Percentiles rank a stretch among this genome's conserved stretches.
These are phyloP conservation scores for Luperina testacea DNA, from an alignment of 2,888 invertebrate genomes.

Conservation along the genomic window DNA sequence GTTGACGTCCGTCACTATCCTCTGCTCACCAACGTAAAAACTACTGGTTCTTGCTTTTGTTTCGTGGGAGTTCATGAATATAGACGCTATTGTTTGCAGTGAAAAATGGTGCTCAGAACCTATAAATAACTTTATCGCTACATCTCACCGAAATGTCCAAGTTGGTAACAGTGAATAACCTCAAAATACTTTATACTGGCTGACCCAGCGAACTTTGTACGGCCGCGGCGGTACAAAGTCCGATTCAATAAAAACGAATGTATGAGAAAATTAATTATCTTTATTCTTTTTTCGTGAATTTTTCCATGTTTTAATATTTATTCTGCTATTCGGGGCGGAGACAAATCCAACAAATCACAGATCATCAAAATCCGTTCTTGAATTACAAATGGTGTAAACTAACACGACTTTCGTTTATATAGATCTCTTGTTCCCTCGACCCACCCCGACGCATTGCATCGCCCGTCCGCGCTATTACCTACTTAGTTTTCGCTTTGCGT, in stretches of 20 bases:
- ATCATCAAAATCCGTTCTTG: too few species aligned
- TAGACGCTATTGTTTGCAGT: constrained; percentile 44
- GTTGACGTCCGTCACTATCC: constrained; percentile 62
- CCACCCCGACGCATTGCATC: not conserved
- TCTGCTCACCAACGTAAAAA: constrained; percentile 57
- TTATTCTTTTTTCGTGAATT: too few species aligned
- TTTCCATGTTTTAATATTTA: too few species aligned
- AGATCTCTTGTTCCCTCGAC: not conserved
- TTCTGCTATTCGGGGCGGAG: too few species aligned
- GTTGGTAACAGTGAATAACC: constrained; percentile 28
- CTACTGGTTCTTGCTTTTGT: constrained; percentile 48
- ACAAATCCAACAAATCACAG: too few species aligned
- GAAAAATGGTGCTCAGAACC: constrained; percentile 28
- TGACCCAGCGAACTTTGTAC: too few species aligned
- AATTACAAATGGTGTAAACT: too few species aligned
- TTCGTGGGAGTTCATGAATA: constrained; percentile 56
- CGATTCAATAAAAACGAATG: too few species aligned
- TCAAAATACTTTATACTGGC: constrained; percentile 1
- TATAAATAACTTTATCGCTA: constrained; percentile 51
- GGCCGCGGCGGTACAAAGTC: too few species aligned
- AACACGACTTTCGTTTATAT: too few species aligned
- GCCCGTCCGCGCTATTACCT: not conserved
- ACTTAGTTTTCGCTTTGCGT: not conserved
- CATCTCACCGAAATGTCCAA: constrained; percentile 38
- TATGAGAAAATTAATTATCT: too few species aligned